Evolutionary conservation across 37 sponge, comb jelly and placozoan genomes (phyloP).

Genomic region (Geodia barretti): DNA sequence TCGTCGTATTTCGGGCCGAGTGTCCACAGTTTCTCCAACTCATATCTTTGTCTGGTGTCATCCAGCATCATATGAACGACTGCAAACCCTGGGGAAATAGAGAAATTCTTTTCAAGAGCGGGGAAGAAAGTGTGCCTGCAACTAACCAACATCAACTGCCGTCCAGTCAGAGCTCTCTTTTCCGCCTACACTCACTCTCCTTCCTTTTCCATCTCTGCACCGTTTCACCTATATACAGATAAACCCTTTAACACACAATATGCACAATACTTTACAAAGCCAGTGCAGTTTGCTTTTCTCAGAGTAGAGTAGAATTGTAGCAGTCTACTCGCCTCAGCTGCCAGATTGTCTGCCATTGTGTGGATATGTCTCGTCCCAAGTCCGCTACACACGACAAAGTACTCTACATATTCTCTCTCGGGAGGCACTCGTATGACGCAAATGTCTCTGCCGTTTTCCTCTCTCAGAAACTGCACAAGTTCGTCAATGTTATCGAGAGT

Average conservation of each 20-base stretch:
- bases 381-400: conserved; percentile 75
- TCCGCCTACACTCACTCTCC: conserved; percentile 58
- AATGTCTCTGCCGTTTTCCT: conserved; percentile 55
- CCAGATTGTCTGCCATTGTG: conserved; percentile 62
- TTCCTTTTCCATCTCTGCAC: not conserved
- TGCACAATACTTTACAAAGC: not conserved
- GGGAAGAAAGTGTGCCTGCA: not conserved
- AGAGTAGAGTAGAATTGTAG: not conserved
- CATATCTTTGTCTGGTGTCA: conserved; percentile 37
- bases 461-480: conserved; percentile 61
- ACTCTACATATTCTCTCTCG: conserved; percentile 53
- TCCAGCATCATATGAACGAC: conserved; percentile 79
- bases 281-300: not conserved
- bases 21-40: conserved; percentile 84
- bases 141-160: conserved; percentile 72
- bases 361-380: conserved; percentile 55
- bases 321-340: conserved; percentile 44
- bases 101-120: not conserved
- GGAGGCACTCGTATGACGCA: conserved; percentile 61
- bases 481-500: conserved; percentile 61
- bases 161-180: conserved; percentile 76
- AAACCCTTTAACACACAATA: not conserved
- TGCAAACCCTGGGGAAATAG: conserved; percentile 41
- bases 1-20: conserved; percentile 79
- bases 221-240: conserved; percentile 33